phyloP scores from a whole-genome alignment of 2,797 vertebrate species.

The Malurus splendens region DNA sequence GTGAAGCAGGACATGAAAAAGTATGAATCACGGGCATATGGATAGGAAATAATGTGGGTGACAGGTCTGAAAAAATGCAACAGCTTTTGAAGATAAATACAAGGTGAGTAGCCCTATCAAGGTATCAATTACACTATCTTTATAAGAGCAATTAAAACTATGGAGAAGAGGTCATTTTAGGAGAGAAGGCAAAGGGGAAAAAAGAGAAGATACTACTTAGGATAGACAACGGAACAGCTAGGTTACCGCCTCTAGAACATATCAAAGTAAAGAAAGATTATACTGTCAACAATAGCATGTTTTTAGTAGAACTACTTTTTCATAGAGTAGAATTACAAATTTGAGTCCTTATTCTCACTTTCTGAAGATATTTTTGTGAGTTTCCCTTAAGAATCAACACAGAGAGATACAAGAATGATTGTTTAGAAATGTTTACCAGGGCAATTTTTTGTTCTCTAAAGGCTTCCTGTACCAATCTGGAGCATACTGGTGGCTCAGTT shows the following conservation, averaged over 20 bases:
- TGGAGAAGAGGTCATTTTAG: neutral
- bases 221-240: neutral
- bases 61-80: neutral
- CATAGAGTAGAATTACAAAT: neutral
- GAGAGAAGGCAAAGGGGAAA: neutral
- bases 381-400: neutral
- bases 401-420: neutral
- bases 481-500: neutral
- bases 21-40: neutral
- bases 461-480: neutral
- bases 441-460: neutral
- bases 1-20: neutral
- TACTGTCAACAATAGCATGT: neutral
- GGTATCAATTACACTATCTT: neutral
- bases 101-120: neutral
- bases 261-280: neutral
- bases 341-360: neutral
- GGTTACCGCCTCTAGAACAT: neutral
- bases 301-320: neutral
- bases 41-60: neutral
- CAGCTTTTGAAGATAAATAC: neutral
- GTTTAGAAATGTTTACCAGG: neutral
- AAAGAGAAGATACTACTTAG: neutral
- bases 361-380: neutral
- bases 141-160: neutral